Conservation (phyloP, 1,140 invertebrate species). For the Tetragonula clypearis region DNA sequence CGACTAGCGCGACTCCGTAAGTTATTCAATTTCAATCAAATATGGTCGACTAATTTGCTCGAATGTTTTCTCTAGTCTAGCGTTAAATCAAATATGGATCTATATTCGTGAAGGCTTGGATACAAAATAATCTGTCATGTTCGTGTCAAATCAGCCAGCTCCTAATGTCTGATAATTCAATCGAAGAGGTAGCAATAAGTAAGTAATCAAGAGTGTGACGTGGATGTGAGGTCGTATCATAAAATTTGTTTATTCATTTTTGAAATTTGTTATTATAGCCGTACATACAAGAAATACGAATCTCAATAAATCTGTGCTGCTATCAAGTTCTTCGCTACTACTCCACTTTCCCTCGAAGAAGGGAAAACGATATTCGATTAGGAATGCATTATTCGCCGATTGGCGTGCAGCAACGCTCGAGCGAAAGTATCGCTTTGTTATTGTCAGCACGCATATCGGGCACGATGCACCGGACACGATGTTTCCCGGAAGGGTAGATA, state of each 20-base stretch:
- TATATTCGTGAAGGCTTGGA: constrained; percentile 60
- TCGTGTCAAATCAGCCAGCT: fast-evolving
- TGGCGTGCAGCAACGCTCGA: background rate
- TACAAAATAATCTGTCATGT: constrained; percentile 29
- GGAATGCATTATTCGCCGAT: background rate
- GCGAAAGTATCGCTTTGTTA: background rate
- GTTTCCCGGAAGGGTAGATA: constrained; percentile 63
- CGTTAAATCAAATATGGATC: constrained; percentile 44
- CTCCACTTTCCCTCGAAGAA: background rate
- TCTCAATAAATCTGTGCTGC: background rate
- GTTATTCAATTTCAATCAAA: background rate
- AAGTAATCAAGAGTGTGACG: background rate
- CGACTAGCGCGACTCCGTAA: constrained; percentile 32
- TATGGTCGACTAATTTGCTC: background rate
- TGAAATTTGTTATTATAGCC: background rate
- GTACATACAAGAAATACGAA: background rate
- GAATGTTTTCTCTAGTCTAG: constrained; percentile 25
- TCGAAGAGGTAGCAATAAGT: no score
- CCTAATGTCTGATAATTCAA: background rate
- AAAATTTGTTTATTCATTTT: background rate
- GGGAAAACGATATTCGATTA: background rate
- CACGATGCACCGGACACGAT: constrained; percentile 41
- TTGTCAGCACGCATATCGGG: constrained; percentile 10
- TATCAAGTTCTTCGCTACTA: background rate
- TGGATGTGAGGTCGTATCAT: background rate